Evolutionary conservation across 2,888 invertebrate species (phyloP).

Genomic region (Autographa gamma): DNA sequence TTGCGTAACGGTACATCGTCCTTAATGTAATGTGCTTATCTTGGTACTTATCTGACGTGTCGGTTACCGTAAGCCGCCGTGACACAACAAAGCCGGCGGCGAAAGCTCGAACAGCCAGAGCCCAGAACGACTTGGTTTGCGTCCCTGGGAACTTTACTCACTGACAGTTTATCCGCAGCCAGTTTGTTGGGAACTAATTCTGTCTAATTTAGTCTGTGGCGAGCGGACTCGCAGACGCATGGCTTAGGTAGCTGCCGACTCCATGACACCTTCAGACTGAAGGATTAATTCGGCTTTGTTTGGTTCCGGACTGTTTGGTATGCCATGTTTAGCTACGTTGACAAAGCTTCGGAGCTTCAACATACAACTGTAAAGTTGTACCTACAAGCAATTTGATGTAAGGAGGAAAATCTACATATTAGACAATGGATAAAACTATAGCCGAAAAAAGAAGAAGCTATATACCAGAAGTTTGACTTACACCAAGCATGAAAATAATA

Average conservation of each 20-base stretch:
- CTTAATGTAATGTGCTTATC: slow-evolving; percentile 53
- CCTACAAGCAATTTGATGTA: neutral
- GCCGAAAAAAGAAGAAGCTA: no score
- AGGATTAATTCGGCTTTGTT: slow-evolving; percentile 75
- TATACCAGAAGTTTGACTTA: no score
- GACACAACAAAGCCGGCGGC: slow-evolving; percentile 62
- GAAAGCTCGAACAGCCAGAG: slow-evolving; percentile 27
- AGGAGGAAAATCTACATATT: neutral
- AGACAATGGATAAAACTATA: no score
- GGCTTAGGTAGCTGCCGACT: slow-evolving; percentile 63
- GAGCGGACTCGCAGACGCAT: slow-evolving; percentile 60
- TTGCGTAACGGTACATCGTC: slow-evolving; percentile 33
- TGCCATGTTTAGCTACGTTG: slow-evolving; percentile 52
- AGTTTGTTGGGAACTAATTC: slow-evolving; percentile 78
- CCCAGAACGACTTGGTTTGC: slow-evolving; percentile 53
- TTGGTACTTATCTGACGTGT: slow-evolving; percentile 57
- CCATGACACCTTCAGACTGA: slow-evolving; percentile 69
- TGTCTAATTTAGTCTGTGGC: slow-evolving; percentile 73
- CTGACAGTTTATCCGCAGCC: slow-evolving; percentile 70
- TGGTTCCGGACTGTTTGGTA: slow-evolving; percentile 61
- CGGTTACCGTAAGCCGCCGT: slow-evolving; percentile 57
- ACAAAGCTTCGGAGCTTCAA: slow-evolving; percentile 6
- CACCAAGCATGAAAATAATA: neutral
- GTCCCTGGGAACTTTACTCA: slow-evolving; percentile 63
- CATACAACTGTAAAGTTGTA: slow-evolving; percentile 16